Percentiles rank a stretch among this genome's conserved stretches.
Conservation (phyloP, 2,888 invertebrate genomes). For the Rambutsinella grinnellia region DNA sequence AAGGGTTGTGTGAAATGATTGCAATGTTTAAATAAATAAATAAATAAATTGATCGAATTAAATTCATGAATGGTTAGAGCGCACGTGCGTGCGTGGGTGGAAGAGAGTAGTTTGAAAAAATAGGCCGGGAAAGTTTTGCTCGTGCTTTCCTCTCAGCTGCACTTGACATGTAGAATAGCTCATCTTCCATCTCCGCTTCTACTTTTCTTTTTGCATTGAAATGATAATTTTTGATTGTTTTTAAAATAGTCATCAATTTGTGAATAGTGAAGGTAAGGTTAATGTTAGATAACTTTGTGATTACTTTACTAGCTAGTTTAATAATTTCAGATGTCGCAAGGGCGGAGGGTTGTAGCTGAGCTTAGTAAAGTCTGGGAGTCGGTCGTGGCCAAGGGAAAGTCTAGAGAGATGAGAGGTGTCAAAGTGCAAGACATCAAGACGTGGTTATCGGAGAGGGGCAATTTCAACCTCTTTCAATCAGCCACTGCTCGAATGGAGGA, state of each 20-base stretch:
- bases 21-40: not conserved
- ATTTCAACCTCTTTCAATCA: not conserved
- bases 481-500: slow-evolving; percentile 6
- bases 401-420: not conserved
- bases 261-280: not conserved
- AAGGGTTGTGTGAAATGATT: slow-evolving; percentile 6
- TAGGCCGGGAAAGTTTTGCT: too few species aligned
- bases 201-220: not conserved
- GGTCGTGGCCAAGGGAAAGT: slow-evolving; percentile 26
- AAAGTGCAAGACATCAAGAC: not conserved
- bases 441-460: not conserved
- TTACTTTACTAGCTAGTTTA: not conserved
- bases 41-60: not conserved
- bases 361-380: slow-evolving; percentile 32
- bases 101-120: too few species aligned
- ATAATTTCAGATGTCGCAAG: not conserved
- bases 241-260: not conserved
- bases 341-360: slow-evolving; percentile 28
- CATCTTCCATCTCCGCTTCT: not conserved
- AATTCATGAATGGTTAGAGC: not conserved
- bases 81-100: too few species aligned
- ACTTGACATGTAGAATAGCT: not conserved
- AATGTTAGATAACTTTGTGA: not conserved
- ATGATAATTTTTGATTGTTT: not conserved
- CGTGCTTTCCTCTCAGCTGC: too few species aligned